These are phyloP conservation scores for Ondatra zibethicus DNA, from an alignment of 2,113 vertebrate species.

Conservation along the genomic window DNA sequence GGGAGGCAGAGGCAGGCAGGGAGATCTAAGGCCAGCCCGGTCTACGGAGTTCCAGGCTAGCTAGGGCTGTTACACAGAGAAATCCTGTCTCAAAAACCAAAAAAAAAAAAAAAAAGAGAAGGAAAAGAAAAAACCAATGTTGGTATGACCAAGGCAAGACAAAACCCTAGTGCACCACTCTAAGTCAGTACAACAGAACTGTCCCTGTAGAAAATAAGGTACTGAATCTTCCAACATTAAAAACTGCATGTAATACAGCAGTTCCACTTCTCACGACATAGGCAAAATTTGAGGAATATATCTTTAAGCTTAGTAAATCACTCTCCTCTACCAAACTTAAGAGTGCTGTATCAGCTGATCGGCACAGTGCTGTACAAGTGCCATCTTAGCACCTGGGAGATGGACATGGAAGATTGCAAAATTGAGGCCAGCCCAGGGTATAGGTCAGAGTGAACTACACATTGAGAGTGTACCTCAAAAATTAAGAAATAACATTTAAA, in stretches of 20 bases:
- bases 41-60: too few species aligned
- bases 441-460: not conserved
- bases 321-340: not conserved
- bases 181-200: not conserved
- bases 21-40: too few species aligned
- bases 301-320: not conserved
- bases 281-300: not conserved
- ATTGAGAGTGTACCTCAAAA: not conserved
- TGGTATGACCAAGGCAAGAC: not conserved
- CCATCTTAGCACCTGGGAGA: not conserved
- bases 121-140: not conserved
- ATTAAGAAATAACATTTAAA: not conserved
- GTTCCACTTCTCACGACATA: not conserved
- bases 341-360: not conserved
- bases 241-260: not conserved
- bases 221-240: slow-evolving; percentile 17
- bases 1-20: too few species aligned
- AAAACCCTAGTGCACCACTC: not conserved
- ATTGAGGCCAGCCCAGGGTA: not conserved
- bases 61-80: too few species aligned
- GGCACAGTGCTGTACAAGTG: not conserved
- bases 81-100: too few species aligned
- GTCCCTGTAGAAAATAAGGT: not conserved
- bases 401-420: not conserved
- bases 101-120: too few species aligned